These are phyloP conservation scores for Lagocephalus sceleratus DNA, from an alignment of 2,797 vertebrate genomes.

Conservation along the genomic window DNA sequence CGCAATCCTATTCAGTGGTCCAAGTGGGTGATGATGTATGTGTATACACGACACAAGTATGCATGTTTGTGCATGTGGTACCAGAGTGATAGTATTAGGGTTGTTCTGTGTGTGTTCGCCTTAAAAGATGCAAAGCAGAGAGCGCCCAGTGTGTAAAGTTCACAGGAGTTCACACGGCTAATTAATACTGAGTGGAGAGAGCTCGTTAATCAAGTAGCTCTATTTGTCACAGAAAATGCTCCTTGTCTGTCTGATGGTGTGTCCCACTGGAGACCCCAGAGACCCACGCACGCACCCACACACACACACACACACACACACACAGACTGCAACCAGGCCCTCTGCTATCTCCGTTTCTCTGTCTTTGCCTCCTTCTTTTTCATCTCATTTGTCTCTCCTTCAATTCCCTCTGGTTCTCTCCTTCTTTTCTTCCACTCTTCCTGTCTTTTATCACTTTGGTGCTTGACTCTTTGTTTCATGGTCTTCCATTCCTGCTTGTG, in stretches of 20 bases:
- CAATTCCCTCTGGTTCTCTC: constrained; percentile 63
- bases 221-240: constrained; percentile 66
- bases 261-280: constrained; percentile 45
- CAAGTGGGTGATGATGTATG: constrained; percentile 42
- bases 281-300: constrained; percentile 35
- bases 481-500: constrained; percentile 52
- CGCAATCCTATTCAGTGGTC: constrained; percentile 33
- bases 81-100: constrained; percentile 15
- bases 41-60: constrained; percentile 46
- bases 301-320: constrained; percentile 38
- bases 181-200: constrained; percentile 74
- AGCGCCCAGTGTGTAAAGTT: constrained; percentile 68
- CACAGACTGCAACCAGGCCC: constrained; percentile 58
- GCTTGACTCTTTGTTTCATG: constrained; percentile 68
- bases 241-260: constrained; percentile 56
- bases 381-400: constrained; percentile 67
- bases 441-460: constrained; percentile 78
- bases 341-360: constrained; percentile 43
- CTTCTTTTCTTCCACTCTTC: constrained; percentile 71
- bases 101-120: constrained; percentile 45
- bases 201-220: constrained; percentile 71
- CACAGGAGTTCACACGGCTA: constrained; percentile 78
- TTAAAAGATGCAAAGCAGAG: constrained; percentile 59
- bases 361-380: constrained; percentile 51
- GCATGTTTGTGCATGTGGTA: constrained; percentile 28